These are phyloP conservation scores for Temnothorax nylanderi DNA, from an alignment of 1,140 invertebrate genomes.

Conservation along the genomic window DNA sequence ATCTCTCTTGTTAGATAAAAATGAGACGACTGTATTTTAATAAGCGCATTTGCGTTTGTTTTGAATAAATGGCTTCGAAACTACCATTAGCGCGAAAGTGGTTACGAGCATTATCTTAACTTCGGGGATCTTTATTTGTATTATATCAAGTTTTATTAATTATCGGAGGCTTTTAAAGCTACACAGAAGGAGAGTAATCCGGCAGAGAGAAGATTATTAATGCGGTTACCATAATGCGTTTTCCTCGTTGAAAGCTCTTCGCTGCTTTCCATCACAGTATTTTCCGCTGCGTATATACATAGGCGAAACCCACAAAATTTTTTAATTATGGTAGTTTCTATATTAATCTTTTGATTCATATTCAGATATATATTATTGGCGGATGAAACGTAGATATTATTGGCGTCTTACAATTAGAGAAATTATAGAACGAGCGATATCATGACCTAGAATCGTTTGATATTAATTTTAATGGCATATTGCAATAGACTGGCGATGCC, in stretches of 20 bases:
- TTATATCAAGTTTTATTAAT: conserved; percentile 47
- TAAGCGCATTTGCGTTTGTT: background rate
- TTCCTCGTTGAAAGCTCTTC: conserved; percentile 15
- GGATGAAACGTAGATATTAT: background rate
- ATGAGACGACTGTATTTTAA: background rate
- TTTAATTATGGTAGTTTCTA: background rate
- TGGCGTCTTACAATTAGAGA: background rate
- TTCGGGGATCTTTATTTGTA: conserved; percentile 20
- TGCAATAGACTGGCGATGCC: background rate
- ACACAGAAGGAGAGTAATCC: conserved; percentile 27
- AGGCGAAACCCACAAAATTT: background rate
- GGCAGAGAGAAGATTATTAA: conserved; percentile 35
- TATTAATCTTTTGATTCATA: background rate
- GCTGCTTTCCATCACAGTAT: background rate
- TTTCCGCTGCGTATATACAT: background rate
- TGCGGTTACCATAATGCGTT: conserved; percentile 32
- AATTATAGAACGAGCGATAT: background rate
- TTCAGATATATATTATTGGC: background rate
- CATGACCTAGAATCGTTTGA: background rate
- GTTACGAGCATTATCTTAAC: conserved; percentile 2
- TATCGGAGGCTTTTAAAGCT: conserved; percentile 32
- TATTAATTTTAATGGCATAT: conserved; percentile 14
- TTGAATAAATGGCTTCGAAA: conserved; percentile 7
- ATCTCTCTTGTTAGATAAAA: conserved; percentile 2
- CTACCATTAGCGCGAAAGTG: conserved; percentile 9